These are phyloP conservation scores for Dermochelys coriacea DNA, from an alignment of 2,797 vertebrate genomes.

Conservation along the genomic window DNA sequence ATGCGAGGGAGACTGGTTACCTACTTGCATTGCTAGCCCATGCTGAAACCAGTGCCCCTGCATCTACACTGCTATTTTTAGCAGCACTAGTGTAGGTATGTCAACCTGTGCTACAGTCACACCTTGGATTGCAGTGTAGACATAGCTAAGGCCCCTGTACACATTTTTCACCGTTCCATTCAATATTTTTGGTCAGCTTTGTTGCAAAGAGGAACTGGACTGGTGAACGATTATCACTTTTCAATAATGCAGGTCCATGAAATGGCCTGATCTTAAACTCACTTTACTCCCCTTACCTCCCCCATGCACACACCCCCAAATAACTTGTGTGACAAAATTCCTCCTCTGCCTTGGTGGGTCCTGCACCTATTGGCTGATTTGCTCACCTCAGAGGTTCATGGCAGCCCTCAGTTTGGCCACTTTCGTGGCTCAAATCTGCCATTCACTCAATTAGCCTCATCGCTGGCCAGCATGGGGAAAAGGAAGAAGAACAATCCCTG, in stretches of 20 bases:
- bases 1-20: not conserved
- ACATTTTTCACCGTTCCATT: not conserved
- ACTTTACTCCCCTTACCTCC: not conserved
- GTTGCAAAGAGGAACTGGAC: not conserved
- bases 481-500: too few relatives aligned
- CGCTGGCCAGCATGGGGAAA: too few relatives aligned
- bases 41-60: not conserved
- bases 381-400: too few relatives aligned
- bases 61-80: not conserved
- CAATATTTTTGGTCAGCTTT: not conserved
- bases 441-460: too few relatives aligned
- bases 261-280: not conserved
- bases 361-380: too few relatives aligned
- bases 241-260: not conserved
- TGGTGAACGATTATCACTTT: not conserved
- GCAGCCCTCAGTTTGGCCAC: too few relatives aligned
- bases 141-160: not conserved
- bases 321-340: too few relatives aligned
- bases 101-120: not conserved
- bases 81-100: not conserved
- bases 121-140: not conserved
- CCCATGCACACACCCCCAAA: not conserved
- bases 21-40: not conserved
- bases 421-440: too few relatives aligned
- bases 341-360: too few relatives aligned